A percentile compares a stretch with the other conserved stretches of the same genome.
These are phyloP conservation scores for Phyllostomus hastatus DNA, from an alignment of 2,113 vertebrate genomes.

Conservation along the genomic window DNA sequence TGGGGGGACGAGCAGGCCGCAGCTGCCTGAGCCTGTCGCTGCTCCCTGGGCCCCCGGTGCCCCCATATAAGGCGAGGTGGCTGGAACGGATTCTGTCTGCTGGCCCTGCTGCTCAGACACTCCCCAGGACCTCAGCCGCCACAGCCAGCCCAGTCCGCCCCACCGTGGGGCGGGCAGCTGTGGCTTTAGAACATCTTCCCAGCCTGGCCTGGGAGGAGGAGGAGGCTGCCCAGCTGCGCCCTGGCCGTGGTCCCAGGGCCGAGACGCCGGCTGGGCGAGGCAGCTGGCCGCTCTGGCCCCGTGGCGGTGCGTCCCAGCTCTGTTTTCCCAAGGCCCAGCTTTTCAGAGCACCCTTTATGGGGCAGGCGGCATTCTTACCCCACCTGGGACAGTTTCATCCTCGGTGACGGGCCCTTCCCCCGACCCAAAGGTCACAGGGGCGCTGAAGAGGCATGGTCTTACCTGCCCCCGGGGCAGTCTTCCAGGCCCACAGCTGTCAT, in stretches of 20 bases:
- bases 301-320: accelerated
- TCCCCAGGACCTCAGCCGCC: not conserved
- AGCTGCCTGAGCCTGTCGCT: not conserved
- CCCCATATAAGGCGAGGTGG: not conserved
- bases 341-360: not conserved
- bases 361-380: not conserved
- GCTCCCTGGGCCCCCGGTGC: not conserved
- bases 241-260: accelerated
- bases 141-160: not conserved
- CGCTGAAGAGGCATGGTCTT: not conserved
- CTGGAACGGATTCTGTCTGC: not conserved
- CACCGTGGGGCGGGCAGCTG: not conserved
- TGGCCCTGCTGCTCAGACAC: accelerated
- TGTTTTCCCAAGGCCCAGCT: not conserved
- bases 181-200: not conserved
- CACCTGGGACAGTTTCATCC: not conserved
- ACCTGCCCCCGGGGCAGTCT: too few relatives aligned
- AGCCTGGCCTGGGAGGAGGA: not conserved
- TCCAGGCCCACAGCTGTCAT: not conserved
- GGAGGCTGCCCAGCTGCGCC: not conserved
- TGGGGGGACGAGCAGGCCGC: not conserved
- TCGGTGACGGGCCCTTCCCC: not conserved
- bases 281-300: not conserved
- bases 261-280: accelerated
- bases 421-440: not conserved